Conservation (phyloP, 2,113 vertebrate genomes). For the human region DNA sequence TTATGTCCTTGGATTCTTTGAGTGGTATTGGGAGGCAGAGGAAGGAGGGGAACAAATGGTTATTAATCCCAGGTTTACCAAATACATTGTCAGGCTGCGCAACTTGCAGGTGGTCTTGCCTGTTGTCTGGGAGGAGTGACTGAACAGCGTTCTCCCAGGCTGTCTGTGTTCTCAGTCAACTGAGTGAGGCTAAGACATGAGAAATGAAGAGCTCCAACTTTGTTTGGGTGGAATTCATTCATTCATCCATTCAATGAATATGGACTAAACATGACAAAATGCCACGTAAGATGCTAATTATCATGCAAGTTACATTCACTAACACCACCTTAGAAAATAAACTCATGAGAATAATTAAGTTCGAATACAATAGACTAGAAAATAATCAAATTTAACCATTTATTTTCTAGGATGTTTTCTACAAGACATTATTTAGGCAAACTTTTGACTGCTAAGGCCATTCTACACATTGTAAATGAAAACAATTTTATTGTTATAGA, state of each 20-base stretch:
- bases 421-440: not conserved
- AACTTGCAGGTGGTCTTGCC: not conserved
- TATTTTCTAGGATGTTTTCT: not conserved
- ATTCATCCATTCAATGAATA: not conserved
- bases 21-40: not conserved
- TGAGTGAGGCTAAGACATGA: fast-evolving
- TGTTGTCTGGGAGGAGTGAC: not conserved
- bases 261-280: not conserved
- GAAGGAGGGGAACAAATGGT: not conserved
- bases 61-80: not conserved
- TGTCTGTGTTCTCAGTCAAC: not conserved
- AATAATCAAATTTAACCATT: not conserved
- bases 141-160: not conserved
- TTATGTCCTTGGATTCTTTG: not conserved
- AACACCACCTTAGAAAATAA: not conserved
- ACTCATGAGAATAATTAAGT: not conserved
- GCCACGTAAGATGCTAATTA: not conserved
- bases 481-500: not conserved
- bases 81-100: not conserved
- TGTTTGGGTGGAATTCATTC: not conserved
- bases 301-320: not conserved
- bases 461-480: not conserved
- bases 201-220: not conserved
- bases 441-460: not conserved
- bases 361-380: not conserved